Base-by-base conservation (phyloP, 1,140 invertebrate species). In the Melanaphis sacchari region DNA sequence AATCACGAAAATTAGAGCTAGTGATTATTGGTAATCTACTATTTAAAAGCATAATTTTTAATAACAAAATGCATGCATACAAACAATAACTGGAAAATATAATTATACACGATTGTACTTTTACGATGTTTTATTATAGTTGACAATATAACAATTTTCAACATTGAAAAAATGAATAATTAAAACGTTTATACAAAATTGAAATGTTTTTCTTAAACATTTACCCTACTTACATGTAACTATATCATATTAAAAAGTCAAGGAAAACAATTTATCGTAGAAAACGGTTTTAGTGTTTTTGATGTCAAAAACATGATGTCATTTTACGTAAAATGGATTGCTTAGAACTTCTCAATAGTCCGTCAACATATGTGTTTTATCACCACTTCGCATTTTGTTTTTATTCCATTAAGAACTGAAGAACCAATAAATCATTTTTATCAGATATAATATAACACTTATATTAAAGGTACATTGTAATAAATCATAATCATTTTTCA, bases 361-460 rank as follows among this genome's bases (percentile, higher is more conserved):
- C 43, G 38, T 46, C 85, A 87, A 36, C 26, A 49, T 88, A 52
- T 52, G 87, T 52, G n/a, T 89, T 89, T 52, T 89, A 89, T 89
- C 46, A 52, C 87, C 43, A 89, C 46, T 49, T 15, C n/a, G 36
- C 87, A 21, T 49, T 89, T 52, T 52, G 87, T 52, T 89, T 89
- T 52, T 52, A 52, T 89, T 52, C 46, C n/a, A 89, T 89, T 89
- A 89, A 52, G 87, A 89, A 15, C 22, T 52, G 7, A 43, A 38
- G 7, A 38, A 8, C 31, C 87, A 38, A 89, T 89, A 89, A 89
- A 89, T 89, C 87, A 89, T 89, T 52, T 89, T 89, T 89, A 89
- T 89, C 85, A 87, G 22, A 87, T 87, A 46, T 49, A 89, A 40
- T 52, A 52, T n/a, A 22, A 88, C 8, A 88, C 41, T 43, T 43